Conservation (phyloP, 2,888 invertebrate species). For the Orthosia gracilis region DNA sequence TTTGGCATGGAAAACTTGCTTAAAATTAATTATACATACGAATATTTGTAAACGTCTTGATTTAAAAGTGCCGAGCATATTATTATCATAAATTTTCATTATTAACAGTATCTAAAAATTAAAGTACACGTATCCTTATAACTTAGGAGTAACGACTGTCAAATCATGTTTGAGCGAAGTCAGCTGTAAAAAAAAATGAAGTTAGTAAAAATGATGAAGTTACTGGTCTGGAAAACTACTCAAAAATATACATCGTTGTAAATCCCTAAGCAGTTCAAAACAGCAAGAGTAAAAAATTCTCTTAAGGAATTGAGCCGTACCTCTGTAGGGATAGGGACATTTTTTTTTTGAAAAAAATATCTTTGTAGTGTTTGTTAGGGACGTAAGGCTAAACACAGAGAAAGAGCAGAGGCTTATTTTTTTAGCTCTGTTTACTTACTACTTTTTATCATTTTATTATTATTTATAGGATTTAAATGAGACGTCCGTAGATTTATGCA, state of each 20-base stretch:
- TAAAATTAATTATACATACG: slow-evolving; percentile 70
- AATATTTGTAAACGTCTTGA: slow-evolving; percentile 57
- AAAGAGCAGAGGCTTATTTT: neutral
- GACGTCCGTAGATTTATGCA: too few relatives aligned
- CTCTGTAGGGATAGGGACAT: neutral
- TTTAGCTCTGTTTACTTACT: neutral
- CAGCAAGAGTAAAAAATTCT: slow-evolving; percentile 67
- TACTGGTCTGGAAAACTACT: slow-evolving; percentile 69
- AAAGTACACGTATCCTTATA: neutral
- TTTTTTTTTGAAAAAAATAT: too few relatives aligned
- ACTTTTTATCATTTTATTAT: slow-evolving; percentile 20
- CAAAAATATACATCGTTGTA: slow-evolving; percentile 79
- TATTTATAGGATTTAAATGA: slow-evolving; percentile 72
- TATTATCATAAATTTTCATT: slow-evolving; percentile 23
- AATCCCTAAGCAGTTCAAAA: slow-evolving; percentile 73
- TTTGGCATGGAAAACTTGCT: slow-evolving; percentile 72
- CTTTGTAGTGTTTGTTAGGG: neutral
- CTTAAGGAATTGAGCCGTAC: slow-evolving; percentile 76
- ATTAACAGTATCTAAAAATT: neutral
- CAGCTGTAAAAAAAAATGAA: slow-evolving; percentile 21
- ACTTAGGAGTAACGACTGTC: neutral
- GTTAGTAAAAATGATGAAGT: slow-evolving; percentile 25
- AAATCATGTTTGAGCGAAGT: neutral
- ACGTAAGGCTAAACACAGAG: neutral
- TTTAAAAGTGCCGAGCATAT: slow-evolving; percentile 40